A percentile compares a stretch with the other conserved stretches of the same genome.
Conservation (phyloP, 2,113 vertebrate genomes). For the Meriones unguiculatus region DNA sequence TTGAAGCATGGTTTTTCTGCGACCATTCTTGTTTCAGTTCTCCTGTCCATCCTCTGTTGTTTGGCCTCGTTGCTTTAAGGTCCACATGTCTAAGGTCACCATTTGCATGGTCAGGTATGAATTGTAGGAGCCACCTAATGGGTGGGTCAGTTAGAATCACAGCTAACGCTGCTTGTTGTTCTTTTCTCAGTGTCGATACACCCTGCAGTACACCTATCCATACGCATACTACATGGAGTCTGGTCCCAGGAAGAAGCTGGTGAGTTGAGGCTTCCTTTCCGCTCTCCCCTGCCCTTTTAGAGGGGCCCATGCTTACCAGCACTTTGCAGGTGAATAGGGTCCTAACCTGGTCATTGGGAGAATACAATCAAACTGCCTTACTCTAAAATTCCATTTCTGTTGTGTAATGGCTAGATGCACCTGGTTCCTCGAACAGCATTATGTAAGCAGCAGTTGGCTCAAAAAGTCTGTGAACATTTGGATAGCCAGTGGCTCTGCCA, state of each 20-base stretch:
- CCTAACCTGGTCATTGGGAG: neutral
- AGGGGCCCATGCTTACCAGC: neutral
- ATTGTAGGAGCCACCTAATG: neutral
- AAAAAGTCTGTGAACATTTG: neutral
- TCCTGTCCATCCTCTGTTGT: neutral
- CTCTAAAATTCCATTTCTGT: neutral
- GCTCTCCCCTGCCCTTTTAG: neutral
- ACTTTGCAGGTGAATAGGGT: neutral
- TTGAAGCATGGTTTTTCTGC: conserved; percentile 15
- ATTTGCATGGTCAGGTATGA: conserved; percentile 11
- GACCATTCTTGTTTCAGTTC: neutral
- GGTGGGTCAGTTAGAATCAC: neutral
- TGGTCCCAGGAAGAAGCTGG: conserved; percentile 98
- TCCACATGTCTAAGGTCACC: neutral
- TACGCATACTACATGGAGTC: conserved; percentile 99
- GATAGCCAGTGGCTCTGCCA: neutral
- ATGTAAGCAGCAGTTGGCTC: neutral
- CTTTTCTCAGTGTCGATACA: conserved; percentile 96
- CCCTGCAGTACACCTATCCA: conserved; percentile 98
- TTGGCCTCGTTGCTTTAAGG: conserved; percentile 20
- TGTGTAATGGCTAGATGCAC: neutral
- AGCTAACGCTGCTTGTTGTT: conserved; percentile 49
- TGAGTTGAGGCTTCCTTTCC: conserved; percentile 83
- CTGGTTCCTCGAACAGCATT: neutral
- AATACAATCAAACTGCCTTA: neutral